Evolutionary conservation across 2,888 invertebrate genomes (phyloP), one percentile per base, ranked within the genome.

Genomic region (Cephus spinipes): DNA sequence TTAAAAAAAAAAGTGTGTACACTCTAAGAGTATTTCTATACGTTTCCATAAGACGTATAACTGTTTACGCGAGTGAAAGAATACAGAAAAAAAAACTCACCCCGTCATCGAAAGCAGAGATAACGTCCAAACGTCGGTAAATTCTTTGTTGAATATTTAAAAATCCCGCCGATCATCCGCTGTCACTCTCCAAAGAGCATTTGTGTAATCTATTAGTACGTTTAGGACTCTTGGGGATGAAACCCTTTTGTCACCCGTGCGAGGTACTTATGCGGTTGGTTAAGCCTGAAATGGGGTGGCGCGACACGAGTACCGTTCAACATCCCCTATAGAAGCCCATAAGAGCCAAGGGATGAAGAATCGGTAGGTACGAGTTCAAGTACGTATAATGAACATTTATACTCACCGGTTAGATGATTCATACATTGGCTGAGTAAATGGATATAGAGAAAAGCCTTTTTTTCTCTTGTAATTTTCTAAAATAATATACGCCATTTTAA

Each of bases 221-320:
- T 76, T 36, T 73, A 31, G 85, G 82, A 86, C 85, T 86, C 84
- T 84, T 83, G 83, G 87, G 87, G 85, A 87, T 85, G 87, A 88
- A 90, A 90, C 90, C 90, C 90, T 89, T 90, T 90, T 89, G 88
- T 89, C 83, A 85, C 85, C 82, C 84, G 88, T 83, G 88, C 81
- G 87, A 89, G 86, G 85, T 87, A 86, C 88, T 89, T 89, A 89
- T 86, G 85, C 87, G 88, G 87, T 89, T 89, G 87, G 87, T 87
- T 89, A 88, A 88, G 84, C 87, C 83, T 75, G 68, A 85, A 85
- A 86, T 87, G 81, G 88, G 86, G 84, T 75, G 69, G 79, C 79
- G 77, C 78, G 68, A 34, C 74, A 35, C n/a, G 33, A 34, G 76
- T 73, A 73, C 74, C 69, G 78, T 77, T 74, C 73, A 74, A 74